Base-by-base conservation (phyloP, 1,140 invertebrate genomes). In the Charaxes varanes region DNA sequence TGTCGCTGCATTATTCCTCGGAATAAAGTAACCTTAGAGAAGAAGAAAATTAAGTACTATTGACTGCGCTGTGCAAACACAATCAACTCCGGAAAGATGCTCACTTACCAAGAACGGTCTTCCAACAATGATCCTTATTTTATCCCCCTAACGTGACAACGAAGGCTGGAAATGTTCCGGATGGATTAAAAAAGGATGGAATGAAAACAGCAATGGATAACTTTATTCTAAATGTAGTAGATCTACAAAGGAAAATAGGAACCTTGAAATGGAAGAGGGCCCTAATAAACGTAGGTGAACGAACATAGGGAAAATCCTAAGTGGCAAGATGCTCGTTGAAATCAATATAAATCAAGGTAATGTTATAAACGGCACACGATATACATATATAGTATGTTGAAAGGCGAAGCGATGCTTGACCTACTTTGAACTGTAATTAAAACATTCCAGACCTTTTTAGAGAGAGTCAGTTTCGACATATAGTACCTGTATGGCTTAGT, bases 41-140 rank as follows among this genome's bases (percentile, higher is more conserved):
- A 41, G 46, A 44, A 67, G 62, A 66, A 72, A 72, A 68, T 67
- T 64, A 64, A 67, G 60, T 61, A 50, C 53, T 59, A 61, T 65
- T 61, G 60, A 71, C 58, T 58, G 55, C 65, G 51, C 59, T 36
- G 46, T 26, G 55, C 64, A 74, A 70, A 71, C 53, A 74, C 66
- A 73, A 73, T 68, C 64, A 63, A 56, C 41, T 31, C 41, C 40
- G 62, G 53, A 66, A 70, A 67, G 52, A 62, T 46, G 57, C 44
- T 38, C 32, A 22, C 28, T 22, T 44, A 65, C 58, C 45, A 35
- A 10, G 13, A 41, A 36, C 28, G n/a, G n/a, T n/a, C 30, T 19
- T 28, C 21, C 41, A 19, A 24, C 8, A 8, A 31, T 18, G 17
- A n/a, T 13, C 5, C 5, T 7, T 14, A 19, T 3, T 16, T 12